A percentile compares a stretch with the other conserved stretches of the same genome.
Evolutionary conservation across 2,797 vertebrate genomes (phyloP).

Genomic region (Parauchenoglanis ngamensis): DNA sequence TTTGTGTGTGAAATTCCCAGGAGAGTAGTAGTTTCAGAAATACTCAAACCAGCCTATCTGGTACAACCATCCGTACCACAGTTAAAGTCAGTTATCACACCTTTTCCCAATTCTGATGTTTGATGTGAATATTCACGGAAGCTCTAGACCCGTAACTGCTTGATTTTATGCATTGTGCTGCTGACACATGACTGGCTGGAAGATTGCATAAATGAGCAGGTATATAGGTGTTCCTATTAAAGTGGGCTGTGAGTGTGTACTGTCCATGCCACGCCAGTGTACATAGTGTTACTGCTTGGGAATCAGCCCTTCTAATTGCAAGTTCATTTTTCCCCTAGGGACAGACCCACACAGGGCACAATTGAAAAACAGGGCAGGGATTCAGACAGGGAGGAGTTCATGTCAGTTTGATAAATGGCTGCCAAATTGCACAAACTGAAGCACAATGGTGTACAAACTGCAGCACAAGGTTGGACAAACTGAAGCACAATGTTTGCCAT

Average conservation of each 20-base stretch:
- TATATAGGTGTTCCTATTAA: no score
- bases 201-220: no score
- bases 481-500: background rate
- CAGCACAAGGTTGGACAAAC: background rate
- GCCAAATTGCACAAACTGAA: background rate
- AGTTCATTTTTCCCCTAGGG: background rate
- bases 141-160: no score
- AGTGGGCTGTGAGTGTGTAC: background rate
- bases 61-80: no score
- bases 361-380: constrained; percentile 28
- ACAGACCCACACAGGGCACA: background rate
- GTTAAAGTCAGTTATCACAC: no score
- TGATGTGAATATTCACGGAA: no score
- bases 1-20: no score
- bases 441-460: constrained; percentile 2
- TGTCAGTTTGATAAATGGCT: constrained; percentile 34
- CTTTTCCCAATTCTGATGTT: no score
- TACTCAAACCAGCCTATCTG: no score
- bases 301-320: background rate
- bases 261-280: background rate
- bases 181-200: no score
- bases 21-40: no score
- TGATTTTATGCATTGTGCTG: no score
- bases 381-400: constrained; percentile 24
- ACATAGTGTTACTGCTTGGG: background rate